phyloP scores from a whole-genome alignment of 2,888 invertebrate genomes.

The Volucella inflata region DNA sequence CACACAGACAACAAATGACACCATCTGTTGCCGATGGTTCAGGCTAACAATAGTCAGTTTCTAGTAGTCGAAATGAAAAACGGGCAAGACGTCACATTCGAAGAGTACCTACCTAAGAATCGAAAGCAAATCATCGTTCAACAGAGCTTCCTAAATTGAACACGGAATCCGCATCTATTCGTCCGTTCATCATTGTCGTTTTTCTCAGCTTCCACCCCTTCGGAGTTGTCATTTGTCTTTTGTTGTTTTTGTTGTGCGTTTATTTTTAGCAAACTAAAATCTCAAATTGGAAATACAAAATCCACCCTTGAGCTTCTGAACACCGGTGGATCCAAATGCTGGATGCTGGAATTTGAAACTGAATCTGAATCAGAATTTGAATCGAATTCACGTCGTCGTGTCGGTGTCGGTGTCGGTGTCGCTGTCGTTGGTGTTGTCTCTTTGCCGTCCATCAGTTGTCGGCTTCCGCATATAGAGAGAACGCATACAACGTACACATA shows the following conservation, averaged over 20 bases:
- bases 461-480: slow-evolving; percentile 32
- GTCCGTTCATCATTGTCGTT: slow-evolving; percentile 30
- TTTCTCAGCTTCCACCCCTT: background rate
- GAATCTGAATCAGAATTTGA: background rate
- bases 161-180: slow-evolving; percentile 70
- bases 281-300: slow-evolving; percentile 59
- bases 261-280: slow-evolving; percentile 9
- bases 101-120: slow-evolving; percentile 18
- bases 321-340: too few species aligned
- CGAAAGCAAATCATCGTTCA: slow-evolving; percentile 72
- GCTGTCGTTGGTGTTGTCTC: too few species aligned
- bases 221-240: slow-evolving; percentile 17
- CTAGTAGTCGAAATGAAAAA: background rate
- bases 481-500: slow-evolving; percentile 13
- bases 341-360: too few species aligned
- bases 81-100: slow-evolving; percentile 28
- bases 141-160: slow-evolving; percentile 61
- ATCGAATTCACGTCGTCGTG: slow-evolving; percentile 48
- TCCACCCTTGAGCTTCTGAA: slow-evolving; percentile 62
- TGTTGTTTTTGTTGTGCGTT: slow-evolving; percentile 5
- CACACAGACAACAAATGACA: slow-evolving; percentile 66
- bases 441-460: slow-evolving; percentile 32
- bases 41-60: background rate
- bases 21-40: slow-evolving; percentile 72
- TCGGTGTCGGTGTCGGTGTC: background rate